These are phyloP conservation scores for Galleria mellonella DNA, from an alignment of 1,140 invertebrate genomes.

Conservation along the genomic window DNA sequence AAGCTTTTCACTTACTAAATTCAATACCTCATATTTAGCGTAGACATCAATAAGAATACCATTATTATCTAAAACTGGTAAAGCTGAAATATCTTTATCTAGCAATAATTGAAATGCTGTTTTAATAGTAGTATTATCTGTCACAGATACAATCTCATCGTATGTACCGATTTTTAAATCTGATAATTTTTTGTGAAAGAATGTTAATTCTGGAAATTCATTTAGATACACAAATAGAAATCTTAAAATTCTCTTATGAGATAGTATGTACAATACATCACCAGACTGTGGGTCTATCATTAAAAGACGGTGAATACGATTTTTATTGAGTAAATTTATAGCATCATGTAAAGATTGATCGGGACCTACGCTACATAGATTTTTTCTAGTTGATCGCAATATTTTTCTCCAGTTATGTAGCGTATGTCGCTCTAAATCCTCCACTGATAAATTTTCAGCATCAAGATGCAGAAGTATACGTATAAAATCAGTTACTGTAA, in stretches of 20 bases:
- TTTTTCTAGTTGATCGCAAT: slow-evolving; percentile 48
- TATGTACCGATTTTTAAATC: slow-evolving; percentile 66
- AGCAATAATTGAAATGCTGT: slow-evolving; percentile 58
- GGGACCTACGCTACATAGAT: slow-evolving; percentile 52
- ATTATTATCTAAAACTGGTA: slow-evolving; percentile 58
- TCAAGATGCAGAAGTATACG: slow-evolving; percentile 57
- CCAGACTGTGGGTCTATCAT: slow-evolving; percentile 58
- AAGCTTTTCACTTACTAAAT: slow-evolving; percentile 66
- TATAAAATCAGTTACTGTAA: slow-evolving; percentile 65
- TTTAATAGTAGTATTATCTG: slow-evolving; percentile 52
- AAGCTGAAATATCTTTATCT: slow-evolving; percentile 63
- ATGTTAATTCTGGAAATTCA: slow-evolving; percentile 66
- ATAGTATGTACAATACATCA: slow-evolving; percentile 64
- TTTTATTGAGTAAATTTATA: slow-evolving; percentile 59
- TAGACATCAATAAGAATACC: slow-evolving; percentile 59
- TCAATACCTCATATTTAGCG: slow-evolving; percentile 68
- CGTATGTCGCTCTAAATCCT: slow-evolving; percentile 60
- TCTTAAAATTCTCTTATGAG: slow-evolving; percentile 64
- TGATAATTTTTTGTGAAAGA: slow-evolving; percentile 55
- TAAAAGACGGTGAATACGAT: slow-evolving; percentile 59
- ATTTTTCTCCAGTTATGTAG: slow-evolving; percentile 64
- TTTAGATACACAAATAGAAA: slow-evolving; percentile 67
- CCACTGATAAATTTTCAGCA: slow-evolving; percentile 52
- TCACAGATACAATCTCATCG: slow-evolving; percentile 55
- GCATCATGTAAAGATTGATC: slow-evolving; percentile 65